Evolutionary conservation across 1,140 invertebrate genomes (phyloP).

Genomic region (Helicoverpa zea): DNA sequence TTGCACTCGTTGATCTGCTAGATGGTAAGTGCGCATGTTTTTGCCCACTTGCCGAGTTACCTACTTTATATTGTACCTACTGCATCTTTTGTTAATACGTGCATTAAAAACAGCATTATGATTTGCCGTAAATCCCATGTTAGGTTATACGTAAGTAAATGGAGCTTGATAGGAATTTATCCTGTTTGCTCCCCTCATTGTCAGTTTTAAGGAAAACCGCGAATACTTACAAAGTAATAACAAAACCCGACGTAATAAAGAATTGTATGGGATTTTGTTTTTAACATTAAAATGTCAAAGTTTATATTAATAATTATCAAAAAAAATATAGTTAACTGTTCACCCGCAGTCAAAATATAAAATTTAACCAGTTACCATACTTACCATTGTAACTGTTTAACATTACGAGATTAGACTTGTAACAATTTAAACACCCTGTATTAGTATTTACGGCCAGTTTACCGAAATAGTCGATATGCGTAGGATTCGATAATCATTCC

Average conservation of each 20-base stretch:
- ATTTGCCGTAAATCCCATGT: slow-evolving; percentile 12
- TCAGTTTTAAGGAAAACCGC: slow-evolving; percentile 14
- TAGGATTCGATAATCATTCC: slow-evolving; percentile 1
- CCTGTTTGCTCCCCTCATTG: slow-evolving; percentile 8
- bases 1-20: no score
- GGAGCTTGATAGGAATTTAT: slow-evolving; percentile 8
- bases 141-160: slow-evolving; percentile 1
- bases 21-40: neutral
- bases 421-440: neutral
- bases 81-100: neutral
- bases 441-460: slow-evolving; percentile 4
- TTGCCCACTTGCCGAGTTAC: no score
- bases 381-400: neutral
- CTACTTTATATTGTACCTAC: no score
- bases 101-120: neutral
- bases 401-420: neutral
- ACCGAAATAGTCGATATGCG: slow-evolving; percentile 9
- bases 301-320: no score
- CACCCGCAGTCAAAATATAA: neutral
- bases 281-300: neutral
- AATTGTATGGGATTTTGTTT: neutral
- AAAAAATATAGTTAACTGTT: no score
- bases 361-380: neutral
- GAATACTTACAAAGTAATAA: neutral
- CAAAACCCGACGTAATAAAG: neutral